Evolutionary conservation across 1,140 invertebrate species (phyloP).

Genomic region (Scaptomyza montana): DNA sequence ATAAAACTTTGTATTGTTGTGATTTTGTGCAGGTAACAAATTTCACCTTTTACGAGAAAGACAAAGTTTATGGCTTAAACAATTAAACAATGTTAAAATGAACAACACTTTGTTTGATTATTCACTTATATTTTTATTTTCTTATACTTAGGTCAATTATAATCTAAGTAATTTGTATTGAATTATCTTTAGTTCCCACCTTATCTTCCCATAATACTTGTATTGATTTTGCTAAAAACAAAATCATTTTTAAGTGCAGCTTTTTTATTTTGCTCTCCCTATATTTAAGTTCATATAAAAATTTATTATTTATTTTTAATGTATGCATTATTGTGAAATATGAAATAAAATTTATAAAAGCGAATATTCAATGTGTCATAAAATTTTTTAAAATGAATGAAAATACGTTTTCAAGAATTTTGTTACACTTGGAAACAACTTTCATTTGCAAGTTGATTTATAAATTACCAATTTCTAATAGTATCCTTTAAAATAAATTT

Average conservation of each 20-base stretch:
- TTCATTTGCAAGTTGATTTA: too few relatives aligned
- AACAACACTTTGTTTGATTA: constrained; percentile 11
- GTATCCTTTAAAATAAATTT: too few relatives aligned
- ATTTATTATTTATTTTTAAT: not conserved
- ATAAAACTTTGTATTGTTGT: constrained; percentile 38
- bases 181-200: not conserved
- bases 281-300: not conserved
- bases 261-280: not conserved
- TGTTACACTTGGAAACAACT: too few relatives aligned
- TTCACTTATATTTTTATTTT: constrained; percentile 11
- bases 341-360: not conserved
- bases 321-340: not conserved
- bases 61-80: constrained; percentile 26
- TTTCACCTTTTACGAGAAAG: not conserved
- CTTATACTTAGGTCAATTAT: constrained; percentile 18
- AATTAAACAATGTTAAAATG: constrained; percentile 19
- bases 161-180: not conserved
- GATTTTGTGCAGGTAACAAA: constrained; percentile 28
- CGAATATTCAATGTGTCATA: not conserved
- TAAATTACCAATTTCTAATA: too few relatives aligned
- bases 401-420: not conserved
- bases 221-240: not conserved
- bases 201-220: constrained; percentile 30
- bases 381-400: not conserved
- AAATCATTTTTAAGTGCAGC: not conserved